phyloP scores from a whole-genome alignment of 23 tunicate species.

The Aplidium turbinatum region DNA sequence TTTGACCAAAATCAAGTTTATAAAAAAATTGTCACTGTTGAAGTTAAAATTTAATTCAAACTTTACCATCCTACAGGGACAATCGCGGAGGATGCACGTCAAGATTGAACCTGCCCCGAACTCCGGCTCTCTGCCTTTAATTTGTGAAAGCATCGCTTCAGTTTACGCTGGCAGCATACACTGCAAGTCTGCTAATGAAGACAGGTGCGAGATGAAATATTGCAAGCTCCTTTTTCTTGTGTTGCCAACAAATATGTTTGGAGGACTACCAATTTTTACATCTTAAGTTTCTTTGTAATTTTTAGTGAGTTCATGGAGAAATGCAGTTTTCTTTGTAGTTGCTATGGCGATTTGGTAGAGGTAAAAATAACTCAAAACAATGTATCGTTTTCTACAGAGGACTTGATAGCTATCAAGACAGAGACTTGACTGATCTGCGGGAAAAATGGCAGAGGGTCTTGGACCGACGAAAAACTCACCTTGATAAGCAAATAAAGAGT shows the following conservation, averaged over 20 bases:
- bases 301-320: no score
- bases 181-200: slow-evolving; percentile 5
- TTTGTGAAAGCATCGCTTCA: slow-evolving; percentile 56
- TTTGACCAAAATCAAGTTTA: no score
- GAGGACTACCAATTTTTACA: no score
- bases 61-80: slow-evolving; percentile 57
- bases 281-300: no score
- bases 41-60: no score
- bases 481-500: slow-evolving; percentile 63
- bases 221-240: no score
- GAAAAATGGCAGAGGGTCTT: slow-evolving; percentile 53
- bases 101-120: slow-evolving; percentile 44
- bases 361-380: no score
- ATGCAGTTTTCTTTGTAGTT: no score
- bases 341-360: no score
- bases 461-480: slow-evolving; percentile 59
- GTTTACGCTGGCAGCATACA: slow-evolving; percentile 82
- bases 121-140: slow-evolving; percentile 77
- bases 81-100: slow-evolving; percentile 67
- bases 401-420: slow-evolving; percentile 84
- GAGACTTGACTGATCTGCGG: slow-evolving; percentile 44
- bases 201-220: background rate
- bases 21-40: no score
- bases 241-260: no score
- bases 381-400: slow-evolving; percentile 44